These are phyloP conservation scores for Nymphalis polychloros DNA, from an alignment of 2,888 invertebrate genomes.

Conservation along the genomic window DNA sequence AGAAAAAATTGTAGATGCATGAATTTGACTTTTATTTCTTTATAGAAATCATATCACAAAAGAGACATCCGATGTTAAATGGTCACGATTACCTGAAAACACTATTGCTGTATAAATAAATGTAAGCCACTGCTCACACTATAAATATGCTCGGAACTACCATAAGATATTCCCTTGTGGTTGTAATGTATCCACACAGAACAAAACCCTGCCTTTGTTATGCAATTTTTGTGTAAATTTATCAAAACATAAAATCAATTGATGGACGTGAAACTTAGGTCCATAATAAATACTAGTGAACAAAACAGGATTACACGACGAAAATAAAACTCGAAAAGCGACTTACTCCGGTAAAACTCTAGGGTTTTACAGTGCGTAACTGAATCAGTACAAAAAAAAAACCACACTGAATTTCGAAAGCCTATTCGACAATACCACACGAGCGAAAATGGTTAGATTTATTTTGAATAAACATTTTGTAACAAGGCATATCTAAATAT, in stretches of 20 bases:
- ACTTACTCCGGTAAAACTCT: conserved; percentile 19
- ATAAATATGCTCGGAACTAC: too few relatives aligned
- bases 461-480: conserved; percentile 4
- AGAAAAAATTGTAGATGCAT: too few relatives aligned
- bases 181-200: too few relatives aligned
- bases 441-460: conserved; percentile 23
- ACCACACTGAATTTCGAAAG: conserved; percentile 18
- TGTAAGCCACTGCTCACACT: too few relatives aligned
- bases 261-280: not conserved
- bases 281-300: not conserved
- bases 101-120: too few relatives aligned
- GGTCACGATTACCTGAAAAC: too few relatives aligned
- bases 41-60: too few relatives aligned
- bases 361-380: conserved; percentile 21
- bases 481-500: conserved; percentile 1
- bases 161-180: too few relatives aligned
- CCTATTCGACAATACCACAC: conserved; percentile 23
- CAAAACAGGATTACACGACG: conserved; percentile 12
- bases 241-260: not conserved
- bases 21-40: too few relatives aligned
- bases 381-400: conserved; percentile 24
- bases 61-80: too few relatives aligned
- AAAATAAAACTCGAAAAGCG: conserved; percentile 16
- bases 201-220: too few relatives aligned
- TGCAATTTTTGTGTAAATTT: too few relatives aligned